Conservation (phyloP, 2,888 invertebrate species). For the Drosophila borealis region DNA sequence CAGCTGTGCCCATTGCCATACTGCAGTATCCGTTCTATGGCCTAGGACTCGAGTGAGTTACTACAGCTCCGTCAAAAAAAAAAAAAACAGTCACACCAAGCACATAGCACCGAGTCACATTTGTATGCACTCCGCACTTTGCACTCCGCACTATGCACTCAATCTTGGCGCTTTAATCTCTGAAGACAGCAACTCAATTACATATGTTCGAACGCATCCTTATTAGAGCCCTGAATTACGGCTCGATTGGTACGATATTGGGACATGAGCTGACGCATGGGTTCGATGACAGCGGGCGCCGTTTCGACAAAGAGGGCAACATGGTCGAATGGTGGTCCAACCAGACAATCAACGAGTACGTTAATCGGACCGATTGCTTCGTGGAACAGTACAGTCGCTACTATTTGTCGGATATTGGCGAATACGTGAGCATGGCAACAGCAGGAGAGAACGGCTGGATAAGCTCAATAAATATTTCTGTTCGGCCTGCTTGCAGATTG, state of each 20-base stretch:
- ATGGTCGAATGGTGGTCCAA: conserved; percentile 96
- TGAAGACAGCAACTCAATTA: conserved; percentile 45
- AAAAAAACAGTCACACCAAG: conserved; percentile 13
- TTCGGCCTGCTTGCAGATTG: conserved; percentile 86
- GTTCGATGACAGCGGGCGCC: conserved; percentile 87
- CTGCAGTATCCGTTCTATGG: conserved; percentile 94
- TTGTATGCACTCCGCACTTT: conserved; percentile 22
- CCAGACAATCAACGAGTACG: conserved; percentile 90
- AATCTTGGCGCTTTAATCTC: conserved; percentile 38
- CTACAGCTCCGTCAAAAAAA: background rate
- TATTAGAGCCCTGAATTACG: conserved; percentile 91
- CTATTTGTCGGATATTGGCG: conserved; percentile 87
- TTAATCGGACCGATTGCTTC: conserved; percentile 92
- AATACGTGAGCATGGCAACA: conserved; percentile 86
- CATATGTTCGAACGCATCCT: conserved; percentile 51
- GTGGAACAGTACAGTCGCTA: conserved; percentile 92
- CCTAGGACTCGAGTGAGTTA: conserved; percentile 92
- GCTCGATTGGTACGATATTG: conserved; percentile 91
- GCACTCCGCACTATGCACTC: conserved; percentile 29
- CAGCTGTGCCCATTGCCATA: conserved; percentile 94
- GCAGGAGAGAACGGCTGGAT: background rate
- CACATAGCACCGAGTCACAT: conserved; percentile 19
- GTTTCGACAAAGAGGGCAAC: conserved; percentile 94
- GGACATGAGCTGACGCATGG: conserved; percentile 91
- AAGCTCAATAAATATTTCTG: conserved; percentile 1